phyloP scores from a whole-genome alignment of 2,888 invertebrate genomes.

The Hyposoter didymator region DNA sequence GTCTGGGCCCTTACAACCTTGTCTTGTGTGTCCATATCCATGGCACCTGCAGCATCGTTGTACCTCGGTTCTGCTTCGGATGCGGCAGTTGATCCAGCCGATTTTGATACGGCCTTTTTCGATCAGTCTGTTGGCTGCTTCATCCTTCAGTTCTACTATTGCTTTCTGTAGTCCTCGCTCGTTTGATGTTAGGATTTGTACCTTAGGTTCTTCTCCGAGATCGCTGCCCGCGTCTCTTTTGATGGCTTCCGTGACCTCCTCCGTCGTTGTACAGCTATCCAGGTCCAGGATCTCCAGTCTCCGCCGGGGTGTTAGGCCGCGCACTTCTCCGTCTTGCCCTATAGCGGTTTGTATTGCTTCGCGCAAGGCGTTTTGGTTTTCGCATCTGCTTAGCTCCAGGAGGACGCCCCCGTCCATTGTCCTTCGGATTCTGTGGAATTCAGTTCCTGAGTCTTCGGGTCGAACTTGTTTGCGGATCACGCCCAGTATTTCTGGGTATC shows the following conservation, averaged over 20 bases:
- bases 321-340: background rate
- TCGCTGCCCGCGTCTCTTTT: background rate
- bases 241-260: constrained; percentile 3
- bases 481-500: background rate
- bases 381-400: background rate
- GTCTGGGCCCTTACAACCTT: constrained; percentile 52
- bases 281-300: constrained; percentile 8
- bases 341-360: background rate
- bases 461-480: background rate
- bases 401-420: background rate
- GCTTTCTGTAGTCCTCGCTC: background rate
- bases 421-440: background rate
- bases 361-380: background rate
- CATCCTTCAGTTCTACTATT: background rate
- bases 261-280: background rate
- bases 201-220: background rate
- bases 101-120: constrained; percentile 37
- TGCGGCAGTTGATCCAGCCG: constrained; percentile 46
- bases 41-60: constrained; percentile 48
- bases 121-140: background rate
- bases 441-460: background rate
- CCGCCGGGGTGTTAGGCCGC: background rate
- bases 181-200: background rate
- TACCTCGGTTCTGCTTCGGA: background rate
- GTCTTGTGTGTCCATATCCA: constrained; percentile 52